These are phyloP conservation scores for Oryzias curvinotus DNA, from an alignment of 2,113 vertebrate genomes.

Conservation along the genomic window DNA sequence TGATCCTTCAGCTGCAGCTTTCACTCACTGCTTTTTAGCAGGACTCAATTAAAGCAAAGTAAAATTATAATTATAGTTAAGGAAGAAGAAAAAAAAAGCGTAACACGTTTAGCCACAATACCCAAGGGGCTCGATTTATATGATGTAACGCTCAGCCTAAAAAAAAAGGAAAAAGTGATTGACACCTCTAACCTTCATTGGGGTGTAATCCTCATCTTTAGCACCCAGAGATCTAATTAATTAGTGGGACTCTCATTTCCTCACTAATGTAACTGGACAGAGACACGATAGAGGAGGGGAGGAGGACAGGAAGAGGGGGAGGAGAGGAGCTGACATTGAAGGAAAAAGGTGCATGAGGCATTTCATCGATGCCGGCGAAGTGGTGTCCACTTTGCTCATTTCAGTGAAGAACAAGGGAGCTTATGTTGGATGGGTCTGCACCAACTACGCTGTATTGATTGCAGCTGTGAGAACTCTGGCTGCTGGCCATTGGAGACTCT, in stretches of 20 bases:
- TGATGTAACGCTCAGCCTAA: slow-evolving; percentile 54
- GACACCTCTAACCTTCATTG: slow-evolving; percentile 76
- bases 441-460: slow-evolving; percentile 55
- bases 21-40: slow-evolving; percentile 54
- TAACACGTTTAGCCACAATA: slow-evolving; percentile 67
- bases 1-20: slow-evolving; percentile 40
- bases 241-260: slow-evolving; percentile 83
- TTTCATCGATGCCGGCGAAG: slow-evolving; percentile 66
- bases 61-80: too few relatives aligned
- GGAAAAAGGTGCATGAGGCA: slow-evolving; percentile 20
- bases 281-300: slow-evolving; percentile 66
- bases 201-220: slow-evolving; percentile 82
- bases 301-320: slow-evolving; percentile 5
- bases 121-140: slow-evolving; percentile 75
- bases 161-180: slow-evolving; percentile 67
- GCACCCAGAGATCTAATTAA: slow-evolving; percentile 81
- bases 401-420: slow-evolving; percentile 40
- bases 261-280: slow-evolving; percentile 79
- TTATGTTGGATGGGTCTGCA: slow-evolving; percentile 49
- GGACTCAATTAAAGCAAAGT: slow-evolving; percentile 75
- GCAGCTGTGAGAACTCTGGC: slow-evolving; percentile 48
- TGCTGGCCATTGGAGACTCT: slow-evolving; percentile 38
- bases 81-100: slow-evolving; percentile 2
- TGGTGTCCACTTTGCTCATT: slow-evolving; percentile 59
- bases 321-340: slow-evolving; percentile 30